Percentiles rank a stretch among this genome's conserved stretches.
Evolutionary conservation across 2,888 invertebrate genomes (phyloP).

Genomic region (Oxystoma pomonae): DNA sequence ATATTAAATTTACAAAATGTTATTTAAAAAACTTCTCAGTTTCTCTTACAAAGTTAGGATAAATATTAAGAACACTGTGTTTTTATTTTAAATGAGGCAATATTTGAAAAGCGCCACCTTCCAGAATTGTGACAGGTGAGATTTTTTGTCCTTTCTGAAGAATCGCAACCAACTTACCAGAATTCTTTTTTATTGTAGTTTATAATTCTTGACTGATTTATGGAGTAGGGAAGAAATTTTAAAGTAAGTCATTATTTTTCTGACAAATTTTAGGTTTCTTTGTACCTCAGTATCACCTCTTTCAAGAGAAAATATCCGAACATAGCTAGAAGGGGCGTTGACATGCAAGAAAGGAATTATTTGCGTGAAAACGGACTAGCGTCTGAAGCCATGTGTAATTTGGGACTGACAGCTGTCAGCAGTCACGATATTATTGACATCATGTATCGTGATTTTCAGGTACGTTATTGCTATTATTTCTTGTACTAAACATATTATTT

Average conservation of each 20-base stretch:
- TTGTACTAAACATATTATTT: too few species aligned
- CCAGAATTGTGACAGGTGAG: too few species aligned
- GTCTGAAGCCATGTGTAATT: constrained; percentile 87
- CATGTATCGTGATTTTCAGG: constrained; percentile 92
- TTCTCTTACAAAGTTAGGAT: too few species aligned
- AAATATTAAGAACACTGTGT: too few species aligned
- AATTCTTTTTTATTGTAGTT: neutral
- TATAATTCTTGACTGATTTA: neutral
- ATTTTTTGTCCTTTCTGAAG: too few species aligned
- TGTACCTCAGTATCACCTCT: constrained; percentile 91
- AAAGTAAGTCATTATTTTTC: neutral
- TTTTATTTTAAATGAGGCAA: too few species aligned
- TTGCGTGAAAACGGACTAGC: constrained; percentile 75
- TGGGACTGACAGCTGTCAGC: constrained; percentile 87
- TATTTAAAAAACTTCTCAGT: too few species aligned
- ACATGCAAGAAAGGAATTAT: constrained; percentile 88
- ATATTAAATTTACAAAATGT: too few species aligned
- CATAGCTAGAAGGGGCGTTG: constrained; percentile 67
- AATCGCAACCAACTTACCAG: too few species aligned
- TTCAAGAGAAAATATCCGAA: constrained; percentile 92
- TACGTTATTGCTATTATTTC: too few species aligned
- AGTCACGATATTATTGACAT: constrained; percentile 93
- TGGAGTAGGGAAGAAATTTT: neutral
- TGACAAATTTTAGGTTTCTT: constrained; percentile 50
- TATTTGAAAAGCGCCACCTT: too few species aligned